These are phyloP conservation scores for Philypnodon macrostomus DNA, from an alignment of 2,797 vertebrate genomes.

Conservation along the genomic window DNA sequence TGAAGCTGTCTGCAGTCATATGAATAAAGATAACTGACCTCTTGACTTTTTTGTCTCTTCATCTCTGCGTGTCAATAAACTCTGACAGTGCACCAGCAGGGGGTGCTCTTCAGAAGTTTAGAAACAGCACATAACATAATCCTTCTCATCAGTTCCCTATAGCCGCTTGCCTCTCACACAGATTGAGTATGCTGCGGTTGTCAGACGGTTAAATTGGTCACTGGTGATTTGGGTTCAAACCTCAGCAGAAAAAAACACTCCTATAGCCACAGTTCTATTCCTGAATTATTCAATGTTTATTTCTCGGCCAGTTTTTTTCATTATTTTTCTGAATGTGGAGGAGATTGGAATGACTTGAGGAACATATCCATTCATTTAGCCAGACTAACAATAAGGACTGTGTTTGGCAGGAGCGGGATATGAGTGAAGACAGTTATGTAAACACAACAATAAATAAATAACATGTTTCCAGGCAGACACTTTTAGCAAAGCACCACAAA, in stretches of 20 bases:
- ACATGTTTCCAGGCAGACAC: background rate
- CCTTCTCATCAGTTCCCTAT: too few relatives aligned
- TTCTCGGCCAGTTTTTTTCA: too few relatives aligned
- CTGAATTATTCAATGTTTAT: constrained; percentile 23
- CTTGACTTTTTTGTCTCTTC: constrained; percentile 1
- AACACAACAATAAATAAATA: constrained; percentile 18
- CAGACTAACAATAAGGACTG: background rate
- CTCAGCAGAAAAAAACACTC: background rate
- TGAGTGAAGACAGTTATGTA: constrained; percentile 16
- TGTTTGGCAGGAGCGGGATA: constrained; percentile 6
- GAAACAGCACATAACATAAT: too few relatives aligned
- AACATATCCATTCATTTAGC: background rate
- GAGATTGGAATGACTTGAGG: constrained; percentile 6
- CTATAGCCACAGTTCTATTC: background rate
- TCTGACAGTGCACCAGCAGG: constrained; percentile 14
- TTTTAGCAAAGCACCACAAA: background rate
- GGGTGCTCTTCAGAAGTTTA: constrained; percentile 3
- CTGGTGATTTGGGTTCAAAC: background rate
- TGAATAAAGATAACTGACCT: constrained; percentile 7
- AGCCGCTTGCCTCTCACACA: too few relatives aligned
- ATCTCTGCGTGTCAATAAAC: constrained; percentile 9
- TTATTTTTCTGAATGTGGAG: background rate
- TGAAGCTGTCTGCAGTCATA: too few relatives aligned
- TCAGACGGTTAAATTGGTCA: background rate
- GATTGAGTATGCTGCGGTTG: background rate